These are phyloP conservation scores for Sialia sialis DNA, from an alignment of 2,113 vertebrate genomes.

Conservation along the genomic window DNA sequence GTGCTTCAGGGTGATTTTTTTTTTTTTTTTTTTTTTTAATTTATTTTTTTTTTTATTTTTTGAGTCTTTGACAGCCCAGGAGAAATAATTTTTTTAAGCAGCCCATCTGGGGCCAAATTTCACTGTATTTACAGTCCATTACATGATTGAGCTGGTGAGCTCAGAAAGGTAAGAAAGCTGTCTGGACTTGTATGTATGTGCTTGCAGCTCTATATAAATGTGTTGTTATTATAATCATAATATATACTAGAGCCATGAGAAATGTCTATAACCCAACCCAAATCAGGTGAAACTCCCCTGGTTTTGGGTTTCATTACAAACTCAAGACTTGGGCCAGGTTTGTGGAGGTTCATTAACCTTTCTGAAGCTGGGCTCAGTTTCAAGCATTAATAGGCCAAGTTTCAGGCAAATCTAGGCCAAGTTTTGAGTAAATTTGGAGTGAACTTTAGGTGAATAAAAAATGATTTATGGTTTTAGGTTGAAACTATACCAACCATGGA, in stretches of 20 bases:
- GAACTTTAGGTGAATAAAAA: slow-evolving; percentile 26
- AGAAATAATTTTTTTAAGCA: background rate
- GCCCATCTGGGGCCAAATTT: background rate
- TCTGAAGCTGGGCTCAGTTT: slow-evolving; percentile 45
- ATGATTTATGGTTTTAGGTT: slow-evolving; percentile 35
- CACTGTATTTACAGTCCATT: background rate
- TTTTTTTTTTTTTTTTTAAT: too few relatives aligned
- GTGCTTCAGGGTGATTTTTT: background rate
- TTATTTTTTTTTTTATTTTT: background rate
- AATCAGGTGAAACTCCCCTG: slow-evolving; percentile 46
- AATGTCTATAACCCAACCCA: slow-evolving; percentile 9
- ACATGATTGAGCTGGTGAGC: background rate
- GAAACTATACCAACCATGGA: background rate
- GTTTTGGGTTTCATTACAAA: slow-evolving; percentile 28
- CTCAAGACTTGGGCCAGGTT: background rate
- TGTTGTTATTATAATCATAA: background rate
- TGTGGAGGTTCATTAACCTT: slow-evolving; percentile 47
- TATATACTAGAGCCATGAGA: slow-evolving; percentile 10
- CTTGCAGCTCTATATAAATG: background rate
- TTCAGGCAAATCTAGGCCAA: slow-evolving; percentile 31
- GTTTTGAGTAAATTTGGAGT: slow-evolving; percentile 45
- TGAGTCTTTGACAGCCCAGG: background rate
- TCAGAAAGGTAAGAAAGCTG: background rate
- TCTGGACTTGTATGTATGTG: background rate
- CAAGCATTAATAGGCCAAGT: slow-evolving; percentile 18